Evolutionary conservation across 2,888 invertebrate genomes (phyloP).

Genomic region (Caenorhabditis becei): DNA sequence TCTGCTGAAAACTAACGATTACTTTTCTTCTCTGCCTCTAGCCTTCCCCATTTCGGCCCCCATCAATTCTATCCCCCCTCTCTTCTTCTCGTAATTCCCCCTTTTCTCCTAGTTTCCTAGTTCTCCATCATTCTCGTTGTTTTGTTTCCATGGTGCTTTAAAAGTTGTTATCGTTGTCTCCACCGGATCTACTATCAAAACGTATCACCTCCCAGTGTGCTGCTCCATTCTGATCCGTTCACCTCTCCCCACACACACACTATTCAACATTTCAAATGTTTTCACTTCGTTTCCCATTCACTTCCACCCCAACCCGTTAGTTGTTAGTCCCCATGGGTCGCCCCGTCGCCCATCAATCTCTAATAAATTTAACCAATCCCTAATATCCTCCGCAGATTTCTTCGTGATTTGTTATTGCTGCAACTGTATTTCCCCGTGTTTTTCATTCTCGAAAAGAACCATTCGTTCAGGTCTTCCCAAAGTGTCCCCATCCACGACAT

Average conservation of each 20-base stretch:
- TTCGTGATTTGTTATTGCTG: background rate
- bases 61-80: too few relatives aligned
- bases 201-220: too few relatives aligned
- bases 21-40: slow-evolving; percentile 10
- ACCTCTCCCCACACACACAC: background rate
- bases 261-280: slow-evolving; percentile 32
- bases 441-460: background rate
- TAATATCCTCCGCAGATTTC: background rate
- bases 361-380: slow-evolving; percentile 32
- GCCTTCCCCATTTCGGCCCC: slow-evolving; percentile 13
- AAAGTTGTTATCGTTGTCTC: slow-evolving; percentile 19
- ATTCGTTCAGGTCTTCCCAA: too few relatives aligned
- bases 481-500: too few relatives aligned
- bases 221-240: background rate
- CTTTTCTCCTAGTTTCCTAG: too few relatives aligned
- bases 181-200: too few relatives aligned
- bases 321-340: background rate
- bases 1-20: slow-evolving; percentile 12
- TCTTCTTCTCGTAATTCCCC: slow-evolving; percentile 32
- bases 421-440: slow-evolving; percentile 5
- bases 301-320: slow-evolving; percentile 3
- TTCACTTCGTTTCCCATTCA: slow-evolving; percentile 19
- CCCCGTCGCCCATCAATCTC: background rate
- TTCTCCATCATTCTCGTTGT: slow-evolving; percentile 7
- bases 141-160: slow-evolving; percentile 15